These are phyloP conservation scores for Uromys caudimaculatus DNA, from an alignment of 2,797 vertebrate species.

Conservation along the genomic window DNA sequence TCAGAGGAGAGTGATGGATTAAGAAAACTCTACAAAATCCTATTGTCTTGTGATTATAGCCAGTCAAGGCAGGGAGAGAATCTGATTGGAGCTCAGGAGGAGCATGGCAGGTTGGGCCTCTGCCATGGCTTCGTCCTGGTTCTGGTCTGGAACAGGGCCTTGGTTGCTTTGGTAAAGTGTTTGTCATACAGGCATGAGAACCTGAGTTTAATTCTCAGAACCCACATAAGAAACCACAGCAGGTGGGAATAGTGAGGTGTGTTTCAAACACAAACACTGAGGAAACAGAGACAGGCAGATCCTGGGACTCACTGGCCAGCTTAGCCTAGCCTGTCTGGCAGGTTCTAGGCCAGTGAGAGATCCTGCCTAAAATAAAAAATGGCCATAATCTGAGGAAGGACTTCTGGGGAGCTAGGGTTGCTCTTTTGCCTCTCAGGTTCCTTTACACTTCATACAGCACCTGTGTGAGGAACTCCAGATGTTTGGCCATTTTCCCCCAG, in stretches of 20 bases:
- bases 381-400: not conserved
- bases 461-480: not conserved
- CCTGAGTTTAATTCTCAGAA: not conserved
- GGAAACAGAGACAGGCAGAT: not conserved
- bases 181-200: not conserved
- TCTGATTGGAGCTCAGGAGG: not conserved
- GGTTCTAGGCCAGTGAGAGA: not conserved
- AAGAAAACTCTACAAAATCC: not conserved
- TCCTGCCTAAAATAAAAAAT: not conserved
- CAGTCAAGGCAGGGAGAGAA: not conserved
- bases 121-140: not conserved
- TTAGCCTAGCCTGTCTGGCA: not conserved
- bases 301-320: not conserved
- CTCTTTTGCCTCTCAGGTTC: not conserved
- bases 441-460: not conserved
- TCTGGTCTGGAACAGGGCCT: not conserved
- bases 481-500: not conserved
- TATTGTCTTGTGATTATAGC: not conserved
- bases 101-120: not conserved
- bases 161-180: not conserved
- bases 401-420: not conserved
- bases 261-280: not conserved
- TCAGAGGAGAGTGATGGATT: not conserved
- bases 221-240: not conserved
- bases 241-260: not conserved